Conservation (phyloP, 2,888 invertebrate species). For the Sericinus montela region DNA sequence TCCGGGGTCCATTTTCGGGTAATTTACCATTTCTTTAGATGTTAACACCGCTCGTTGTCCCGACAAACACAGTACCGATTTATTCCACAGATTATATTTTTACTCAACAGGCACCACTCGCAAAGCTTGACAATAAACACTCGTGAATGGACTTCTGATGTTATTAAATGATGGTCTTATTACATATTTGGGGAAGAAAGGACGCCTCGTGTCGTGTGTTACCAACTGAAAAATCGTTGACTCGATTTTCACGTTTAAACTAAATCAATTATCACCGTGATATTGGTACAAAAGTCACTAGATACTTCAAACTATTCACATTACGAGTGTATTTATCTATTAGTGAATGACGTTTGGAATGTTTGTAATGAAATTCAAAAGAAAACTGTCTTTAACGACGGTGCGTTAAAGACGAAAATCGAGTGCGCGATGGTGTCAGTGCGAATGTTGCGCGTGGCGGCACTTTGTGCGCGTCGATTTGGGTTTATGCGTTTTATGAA, state of each 20-base stretch:
- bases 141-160: constrained; percentile 8
- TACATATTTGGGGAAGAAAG: not conserved
- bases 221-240: not conserved
- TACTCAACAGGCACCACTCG: not conserved
- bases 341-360: too few relatives aligned
- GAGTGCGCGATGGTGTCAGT: not conserved
- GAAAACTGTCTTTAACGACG: too few relatives aligned
- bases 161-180: constrained; percentile 1
- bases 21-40: constrained; percentile 28
- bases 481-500: constrained; percentile 10
- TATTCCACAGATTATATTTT: not conserved
- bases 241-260: not conserved
- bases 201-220: constrained; percentile 1
- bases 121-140: constrained; percentile 10
- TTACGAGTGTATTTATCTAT: too few relatives aligned
- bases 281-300: too few relatives aligned
- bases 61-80: constrained; percentile 5
- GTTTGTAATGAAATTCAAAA: too few relatives aligned
- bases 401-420: constrained; percentile 2
- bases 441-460: not conserved
- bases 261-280: not conserved
- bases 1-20: constrained; percentile 47
- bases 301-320: too few relatives aligned
- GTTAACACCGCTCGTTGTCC: constrained; percentile 28
- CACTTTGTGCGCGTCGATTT: not conserved